These are phyloP conservation scores for Parus major DNA, from an alignment of 2,113 vertebrate genomes.

Conservation along the genomic window DNA sequence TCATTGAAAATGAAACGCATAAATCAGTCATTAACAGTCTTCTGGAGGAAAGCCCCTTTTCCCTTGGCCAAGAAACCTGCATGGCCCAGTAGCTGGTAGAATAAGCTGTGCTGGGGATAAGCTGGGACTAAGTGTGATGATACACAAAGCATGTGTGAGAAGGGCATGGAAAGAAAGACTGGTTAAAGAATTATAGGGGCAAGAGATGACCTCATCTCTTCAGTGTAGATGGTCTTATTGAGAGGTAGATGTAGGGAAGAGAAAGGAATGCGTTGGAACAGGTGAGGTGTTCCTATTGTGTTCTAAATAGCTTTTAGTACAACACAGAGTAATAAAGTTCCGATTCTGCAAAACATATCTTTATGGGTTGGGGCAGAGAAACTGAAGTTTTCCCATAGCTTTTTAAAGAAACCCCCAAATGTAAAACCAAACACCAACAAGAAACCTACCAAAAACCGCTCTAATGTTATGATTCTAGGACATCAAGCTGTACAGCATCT, in stretches of 20 bases:
- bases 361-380: not conserved
- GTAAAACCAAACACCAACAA: not conserved
- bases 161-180: not conserved
- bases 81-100: not conserved
- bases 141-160: not conserved
- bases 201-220: not conserved
- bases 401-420: not conserved
- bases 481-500: not conserved
- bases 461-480: not conserved
- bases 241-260: not conserved
- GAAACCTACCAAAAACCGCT: fast-evolving
- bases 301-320: not conserved
- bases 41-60: not conserved
- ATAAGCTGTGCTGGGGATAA: not conserved
- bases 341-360: not conserved
- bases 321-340: not conserved
- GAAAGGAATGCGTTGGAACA: not conserved
- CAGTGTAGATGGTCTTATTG: not conserved
- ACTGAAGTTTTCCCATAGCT: not conserved
- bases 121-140: not conserved
- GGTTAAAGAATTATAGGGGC: not conserved
- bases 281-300: not conserved
- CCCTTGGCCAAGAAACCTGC: not conserved
- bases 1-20: not conserved
- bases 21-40: not conserved